phyloP scores from a whole-genome alignment of 2,888 invertebrate species.

The Bellardia pandia region DNA sequence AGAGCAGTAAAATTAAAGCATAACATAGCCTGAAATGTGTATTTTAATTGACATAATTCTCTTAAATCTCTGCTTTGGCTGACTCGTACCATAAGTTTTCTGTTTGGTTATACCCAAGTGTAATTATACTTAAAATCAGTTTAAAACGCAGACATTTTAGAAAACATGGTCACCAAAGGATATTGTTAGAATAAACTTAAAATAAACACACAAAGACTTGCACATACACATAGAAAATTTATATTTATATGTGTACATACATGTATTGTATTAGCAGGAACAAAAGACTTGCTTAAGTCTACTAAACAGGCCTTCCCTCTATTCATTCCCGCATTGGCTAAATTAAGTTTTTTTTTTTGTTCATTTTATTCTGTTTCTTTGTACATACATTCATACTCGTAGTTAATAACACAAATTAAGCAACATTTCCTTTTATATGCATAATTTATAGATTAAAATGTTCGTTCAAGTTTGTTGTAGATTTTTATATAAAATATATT shows the following conservation, averaged over 20 bases:
- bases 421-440: constrained; percentile 74
- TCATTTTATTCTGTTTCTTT: neutral
- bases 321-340: constrained; percentile 2
- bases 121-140: constrained; percentile 72
- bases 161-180: constrained; percentile 72
- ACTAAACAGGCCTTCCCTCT: neutral
- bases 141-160: constrained; percentile 72
- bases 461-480: constrained; percentile 3
- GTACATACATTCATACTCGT: neutral
- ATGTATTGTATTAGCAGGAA: neutral
- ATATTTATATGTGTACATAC: neutral
- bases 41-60: neutral
- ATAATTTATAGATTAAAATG: constrained; percentile 72
- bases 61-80: constrained; percentile 17
- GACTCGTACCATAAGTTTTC: constrained; percentile 18
- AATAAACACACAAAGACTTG: constrained; percentile 1
- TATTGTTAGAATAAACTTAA: constrained; percentile 54
- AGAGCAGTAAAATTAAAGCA: too few relatives aligned
- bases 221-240: neutral
- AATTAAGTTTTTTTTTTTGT: constrained; percentile 8
- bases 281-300: constrained; percentile 46
- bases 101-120: constrained; percentile 48
- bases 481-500: constrained; percentile 48
- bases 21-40: neutral
- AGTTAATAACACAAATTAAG: constrained; percentile 72